Base-by-base conservation (phyloP, 1,140 invertebrate genomes). In the Trachymyrmex cornetzi region DNA sequence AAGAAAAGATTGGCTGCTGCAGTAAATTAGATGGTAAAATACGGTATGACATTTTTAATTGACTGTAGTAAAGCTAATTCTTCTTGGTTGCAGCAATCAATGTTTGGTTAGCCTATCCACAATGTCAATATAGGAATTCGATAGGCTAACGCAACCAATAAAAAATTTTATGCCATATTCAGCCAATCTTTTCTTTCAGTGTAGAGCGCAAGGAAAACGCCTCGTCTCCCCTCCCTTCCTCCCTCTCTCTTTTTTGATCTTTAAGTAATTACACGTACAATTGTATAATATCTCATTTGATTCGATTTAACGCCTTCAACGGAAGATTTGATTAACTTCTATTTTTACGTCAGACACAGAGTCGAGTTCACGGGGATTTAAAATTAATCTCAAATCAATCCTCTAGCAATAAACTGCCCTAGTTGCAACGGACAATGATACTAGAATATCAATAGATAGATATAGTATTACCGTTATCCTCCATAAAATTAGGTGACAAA, bases 371-470 rank as follows among this genome's bases (percentile, higher is more conserved):
- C 72, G 3, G n/a, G 0, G n/a, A 27, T 77, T 77, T 77, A 77
- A 77, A 75, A 59, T 59, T 77, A 77, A 59, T 77, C n/a, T 1
- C 30, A 38, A 77, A 77, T 77, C 72, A 77, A 77, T 77, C 53
- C 3, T 59, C 34, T 59, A 77, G 7, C 30, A 59, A 50, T 50
- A 14, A 38, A 30, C 53, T 77, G 55, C 12, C 72, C 55, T 59
- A 59, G 55, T 59, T 44, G 14, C 7, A 75, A 7, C 22, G 11
- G 11, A 67, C n/a, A n/a, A 74, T 50, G 14, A 44, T 44, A 44
- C 38, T 44, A 2, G 38, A 44, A 44, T 44, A 44, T 44, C 38
- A 44, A 44, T 44, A 9, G 2, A 9, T 44, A 34, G 30, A 34
- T 34, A 34, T 34, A 44, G 11, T 44, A 44, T 44, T 44, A 44